A percentile compares a stretch with the other conserved stretches of the same genome.
Evolutionary conservation across 2,888 invertebrate species (phyloP).

Genomic region (Seira sanloemensis): DNA sequence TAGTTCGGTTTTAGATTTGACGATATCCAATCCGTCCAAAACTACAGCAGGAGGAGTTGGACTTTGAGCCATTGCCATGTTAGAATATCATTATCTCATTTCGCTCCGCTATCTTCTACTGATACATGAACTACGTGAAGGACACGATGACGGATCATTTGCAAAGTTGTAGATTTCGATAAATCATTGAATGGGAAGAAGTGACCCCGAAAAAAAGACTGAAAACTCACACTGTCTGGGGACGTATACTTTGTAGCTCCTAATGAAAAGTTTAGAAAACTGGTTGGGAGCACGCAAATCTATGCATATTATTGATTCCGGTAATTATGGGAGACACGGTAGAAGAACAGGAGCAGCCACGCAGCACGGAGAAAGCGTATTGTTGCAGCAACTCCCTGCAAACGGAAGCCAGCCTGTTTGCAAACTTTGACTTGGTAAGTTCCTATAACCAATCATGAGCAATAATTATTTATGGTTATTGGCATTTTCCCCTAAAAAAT

Average conservation of each 20-base stretch:
- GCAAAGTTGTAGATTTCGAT: neutral
- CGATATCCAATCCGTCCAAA: too few species aligned
- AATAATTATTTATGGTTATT: neutral
- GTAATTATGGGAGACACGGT: neutral
- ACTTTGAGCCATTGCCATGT: neutral
- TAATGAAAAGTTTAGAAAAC: constrained; percentile 7
- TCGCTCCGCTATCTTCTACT: neutral
- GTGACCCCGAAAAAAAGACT: neutral
- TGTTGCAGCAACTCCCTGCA: constrained; percentile 66
- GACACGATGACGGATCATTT: neutral
- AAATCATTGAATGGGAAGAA: neutral
- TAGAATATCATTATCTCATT: neutral
- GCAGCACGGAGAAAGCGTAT: constrained; percentile 54
- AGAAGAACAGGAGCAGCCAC: constrained; percentile 5
- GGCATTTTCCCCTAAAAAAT: too few species aligned
- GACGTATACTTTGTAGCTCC: constrained; percentile 11
- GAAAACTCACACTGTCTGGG: neutral
- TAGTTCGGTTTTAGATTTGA: too few species aligned
- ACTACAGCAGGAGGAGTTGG: too few species aligned
- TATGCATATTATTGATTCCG: constrained; percentile 12
- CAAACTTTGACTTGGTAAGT: constrained; percentile 64
- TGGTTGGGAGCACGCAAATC: neutral
- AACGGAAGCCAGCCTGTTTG: constrained; percentile 59
- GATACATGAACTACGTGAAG: too few species aligned
- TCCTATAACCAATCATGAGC: neutral